A percentile compares a stretch with the other conserved stretches of the same genome.
Evolutionary conservation across 1,140 invertebrate species (phyloP).

Genomic region (Rhopalosiphum maidis): DNA sequence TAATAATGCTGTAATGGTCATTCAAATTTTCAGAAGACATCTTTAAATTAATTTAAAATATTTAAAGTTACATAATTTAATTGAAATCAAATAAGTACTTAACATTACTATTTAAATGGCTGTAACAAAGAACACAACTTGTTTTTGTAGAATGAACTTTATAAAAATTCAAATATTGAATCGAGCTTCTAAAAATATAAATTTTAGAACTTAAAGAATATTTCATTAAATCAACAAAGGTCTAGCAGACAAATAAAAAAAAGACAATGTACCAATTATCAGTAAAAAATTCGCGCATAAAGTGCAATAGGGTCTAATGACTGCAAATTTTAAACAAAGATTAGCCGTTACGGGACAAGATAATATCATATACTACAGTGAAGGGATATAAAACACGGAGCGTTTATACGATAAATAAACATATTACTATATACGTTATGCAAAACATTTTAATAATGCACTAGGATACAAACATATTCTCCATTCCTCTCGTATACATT

Average conservation of each 20-base stretch:
- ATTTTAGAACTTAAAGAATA: neutral
- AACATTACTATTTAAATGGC: neutral
- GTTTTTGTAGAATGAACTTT: neutral
- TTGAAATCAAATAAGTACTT: neutral
- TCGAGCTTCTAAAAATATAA: neutral
- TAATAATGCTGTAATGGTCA: neutral
- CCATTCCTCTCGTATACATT: neutral
- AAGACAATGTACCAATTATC: neutral
- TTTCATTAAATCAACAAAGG: neutral
- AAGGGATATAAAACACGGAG: neutral
- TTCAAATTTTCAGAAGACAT: neutral
- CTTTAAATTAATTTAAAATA: neutral
- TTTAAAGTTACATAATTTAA: neutral
- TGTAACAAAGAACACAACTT: neutral
- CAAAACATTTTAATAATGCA: constrained; percentile 26
- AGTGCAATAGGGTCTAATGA: neutral
- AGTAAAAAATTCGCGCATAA: neutral
- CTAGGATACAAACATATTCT: neutral
- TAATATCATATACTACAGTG: neutral
- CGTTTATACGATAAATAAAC: constrained; percentile 20
- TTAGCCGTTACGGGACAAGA: neutral
- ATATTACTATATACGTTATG: neutral
- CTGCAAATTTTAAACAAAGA: constrained; percentile 7
- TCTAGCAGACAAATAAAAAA: neutral
- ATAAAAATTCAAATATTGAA: neutral